phyloP scores from a whole-genome alignment of 2,888 invertebrate genomes.

The Steinernema carpocapsae region DNA sequence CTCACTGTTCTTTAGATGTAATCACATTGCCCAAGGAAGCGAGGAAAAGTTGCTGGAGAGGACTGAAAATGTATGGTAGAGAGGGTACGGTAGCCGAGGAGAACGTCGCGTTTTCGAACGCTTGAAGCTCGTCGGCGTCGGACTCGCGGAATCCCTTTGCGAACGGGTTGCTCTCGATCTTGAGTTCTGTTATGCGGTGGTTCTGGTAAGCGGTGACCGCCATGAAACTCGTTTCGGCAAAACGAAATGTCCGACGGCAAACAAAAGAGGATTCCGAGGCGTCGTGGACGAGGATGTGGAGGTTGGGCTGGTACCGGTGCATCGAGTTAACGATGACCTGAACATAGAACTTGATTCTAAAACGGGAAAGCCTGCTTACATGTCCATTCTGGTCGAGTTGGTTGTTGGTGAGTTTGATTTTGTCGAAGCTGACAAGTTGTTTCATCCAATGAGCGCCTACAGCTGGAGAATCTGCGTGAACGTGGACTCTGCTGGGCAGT shows the following conservation, averaged over 20 bases:
- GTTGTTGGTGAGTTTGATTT: conserved; percentile 96
- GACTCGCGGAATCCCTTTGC: conserved; percentile 98
- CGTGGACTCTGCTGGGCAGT: conserved; percentile 77
- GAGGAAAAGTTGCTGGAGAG: conserved; percentile 12
- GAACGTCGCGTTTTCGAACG: too few relatives aligned
- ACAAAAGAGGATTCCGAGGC: neutral
- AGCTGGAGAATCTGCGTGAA: conserved; percentile 94
- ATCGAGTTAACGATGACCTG: conserved; percentile 98
- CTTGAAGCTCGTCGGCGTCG: conserved; percentile 47
- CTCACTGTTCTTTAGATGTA: neutral
- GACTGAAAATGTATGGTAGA: neutral
- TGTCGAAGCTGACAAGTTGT: conserved; percentile 90
- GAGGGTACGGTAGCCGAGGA: conserved; percentile 1
- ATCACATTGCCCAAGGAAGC: neutral
- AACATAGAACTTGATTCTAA: conserved; percentile 54
- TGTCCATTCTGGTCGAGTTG: conserved; percentile 95
- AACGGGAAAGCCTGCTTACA: conserved; percentile 76
- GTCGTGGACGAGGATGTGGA: conserved; percentile 80
- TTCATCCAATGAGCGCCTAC: conserved; percentile 91
- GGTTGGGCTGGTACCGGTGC: conserved; percentile 98
- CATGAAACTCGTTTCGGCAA: conserved; percentile 96
- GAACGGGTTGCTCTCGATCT: conserved; percentile 98
- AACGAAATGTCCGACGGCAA: conserved; percentile 78
- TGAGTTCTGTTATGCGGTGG: conserved; percentile 96
- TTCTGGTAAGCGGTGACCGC: conserved; percentile 99